A percentile compares a stretch with the other conserved stretches of the same genome.
Evolutionary conservation across 2,113 vertebrate species (phyloP).

Genomic region (Macrotis lagotis): DNA sequence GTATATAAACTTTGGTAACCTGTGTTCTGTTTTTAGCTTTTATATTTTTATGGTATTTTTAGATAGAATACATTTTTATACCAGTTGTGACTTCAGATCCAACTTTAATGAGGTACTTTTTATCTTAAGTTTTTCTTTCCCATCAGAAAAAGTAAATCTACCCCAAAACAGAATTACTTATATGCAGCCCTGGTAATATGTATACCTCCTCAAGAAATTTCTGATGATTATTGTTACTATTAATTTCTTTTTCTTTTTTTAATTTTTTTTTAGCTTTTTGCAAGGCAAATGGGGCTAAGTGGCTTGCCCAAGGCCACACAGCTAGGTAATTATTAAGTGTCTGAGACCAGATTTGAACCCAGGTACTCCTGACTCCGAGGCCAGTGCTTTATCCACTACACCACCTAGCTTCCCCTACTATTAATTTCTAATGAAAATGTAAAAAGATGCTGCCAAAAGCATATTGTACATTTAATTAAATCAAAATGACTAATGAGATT

Average conservation of each 20-base stretch:
- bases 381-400: too few species aligned
- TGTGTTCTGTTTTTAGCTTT: conserved; percentile 58
- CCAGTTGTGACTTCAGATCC: conserved; percentile 46
- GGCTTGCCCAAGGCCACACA: too few species aligned
- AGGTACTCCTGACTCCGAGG: too few species aligned
- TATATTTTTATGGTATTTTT: conserved; percentile 66
- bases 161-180: conserved; percentile 14
- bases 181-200: conserved; percentile 65
- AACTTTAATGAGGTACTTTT: conserved; percentile 54
- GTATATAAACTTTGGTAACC: conserved; percentile 39
- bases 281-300: too few species aligned
- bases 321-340: too few species aligned
- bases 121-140: conserved; percentile 59
- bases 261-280: too few species aligned
- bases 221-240: not conserved
- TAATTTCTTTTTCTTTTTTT: too few species aligned
- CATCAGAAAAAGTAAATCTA: conserved; percentile 61
- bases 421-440: not conserved
- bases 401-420: too few species aligned
- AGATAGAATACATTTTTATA: conserved; percentile 57
- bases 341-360: too few species aligned
- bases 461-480: not conserved
- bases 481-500: not conserved
- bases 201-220: not conserved
- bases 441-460: not conserved